phyloP scores from a whole-genome alignment of 2,113 vertebrate genomes.

The Callipepla squamata region DNA sequence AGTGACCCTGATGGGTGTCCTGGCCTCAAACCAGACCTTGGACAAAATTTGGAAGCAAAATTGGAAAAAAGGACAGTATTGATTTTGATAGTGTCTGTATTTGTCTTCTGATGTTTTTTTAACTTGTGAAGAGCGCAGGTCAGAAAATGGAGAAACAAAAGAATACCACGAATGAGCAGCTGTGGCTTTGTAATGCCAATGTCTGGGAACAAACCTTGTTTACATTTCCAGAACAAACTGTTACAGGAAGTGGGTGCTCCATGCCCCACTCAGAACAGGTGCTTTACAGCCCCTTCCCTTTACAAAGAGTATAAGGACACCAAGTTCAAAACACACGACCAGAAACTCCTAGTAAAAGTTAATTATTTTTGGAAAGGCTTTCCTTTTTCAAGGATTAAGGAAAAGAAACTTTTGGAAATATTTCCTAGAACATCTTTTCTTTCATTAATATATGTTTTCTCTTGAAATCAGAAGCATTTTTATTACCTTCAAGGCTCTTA shows the following conservation, averaged over 20 bases:
- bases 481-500: not conserved
- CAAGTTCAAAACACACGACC: not conserved
- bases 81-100: not conserved
- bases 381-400: not conserved
- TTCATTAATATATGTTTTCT: not conserved
- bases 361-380: not conserved
- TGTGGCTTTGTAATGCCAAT: not conserved
- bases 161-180: not conserved
- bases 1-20: not conserved
- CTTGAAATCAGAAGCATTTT: not conserved
- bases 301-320: too few relatives aligned
- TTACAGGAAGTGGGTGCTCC: not conserved
- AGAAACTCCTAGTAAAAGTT: not conserved
- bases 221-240: not conserved
- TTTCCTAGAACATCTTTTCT: not conserved
- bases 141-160: not conserved
- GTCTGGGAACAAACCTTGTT: not conserved
- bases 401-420: not conserved
- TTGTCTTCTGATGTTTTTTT: not conserved
- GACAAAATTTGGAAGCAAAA: not conserved
- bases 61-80: not conserved
- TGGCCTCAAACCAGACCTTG: not conserved
- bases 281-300: not conserved
- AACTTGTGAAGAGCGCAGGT: not conserved
- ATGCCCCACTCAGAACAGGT: not conserved